Base-by-base conservation (phyloP, 2,113 vertebrate genomes). In the Hippotragus niger region DNA sequence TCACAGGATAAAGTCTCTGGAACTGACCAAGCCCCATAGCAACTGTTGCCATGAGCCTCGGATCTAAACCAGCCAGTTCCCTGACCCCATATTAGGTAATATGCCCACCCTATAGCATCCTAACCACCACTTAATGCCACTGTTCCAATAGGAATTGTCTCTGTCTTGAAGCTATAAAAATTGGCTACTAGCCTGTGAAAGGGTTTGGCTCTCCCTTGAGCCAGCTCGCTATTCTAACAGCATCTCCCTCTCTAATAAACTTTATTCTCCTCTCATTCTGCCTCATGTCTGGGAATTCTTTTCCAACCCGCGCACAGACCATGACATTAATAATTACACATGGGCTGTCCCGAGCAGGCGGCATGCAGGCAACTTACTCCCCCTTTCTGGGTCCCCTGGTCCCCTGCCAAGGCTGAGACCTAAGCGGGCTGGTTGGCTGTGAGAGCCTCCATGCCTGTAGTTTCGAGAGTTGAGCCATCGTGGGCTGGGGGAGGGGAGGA, bases 321-420 rank as follows among this genome's bases (percentile, higher is more conserved):
- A 27, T 40, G 23, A 43, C 23, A 14, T 76, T 83, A 27, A 9
- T 52, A 84, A 50, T 17, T 25, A 27, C 25, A 11, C 9, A 0
- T 0, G 3, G n/a, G 7, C n/a, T 25, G 31, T 67, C 47, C 13
- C 1, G 1, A 92, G 86, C 11, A 2, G 9, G 16, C 40, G 2
- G 62, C 15, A 12, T 21, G 2, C 19, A 8, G 2, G 67, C 80
- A 50, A 19, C 74, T 15, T 19, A 7, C 43, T 19, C 4, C 43
- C 1, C 43, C 27, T 36, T 36, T 36, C 23, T 62, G 16, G 36
- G 16, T 21, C 57, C 88, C n/a, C 67, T 33, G 33, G 47, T 5
- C 21, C 19, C 31, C 43, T 78, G 76, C 13, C 62, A 16, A 0
- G 2, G 11, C 91, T 5, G 16, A 78, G 91, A 31, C 15, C 62